Conservation (phyloP, 2,888 invertebrate genomes). For the Thumatha senex region DNA sequence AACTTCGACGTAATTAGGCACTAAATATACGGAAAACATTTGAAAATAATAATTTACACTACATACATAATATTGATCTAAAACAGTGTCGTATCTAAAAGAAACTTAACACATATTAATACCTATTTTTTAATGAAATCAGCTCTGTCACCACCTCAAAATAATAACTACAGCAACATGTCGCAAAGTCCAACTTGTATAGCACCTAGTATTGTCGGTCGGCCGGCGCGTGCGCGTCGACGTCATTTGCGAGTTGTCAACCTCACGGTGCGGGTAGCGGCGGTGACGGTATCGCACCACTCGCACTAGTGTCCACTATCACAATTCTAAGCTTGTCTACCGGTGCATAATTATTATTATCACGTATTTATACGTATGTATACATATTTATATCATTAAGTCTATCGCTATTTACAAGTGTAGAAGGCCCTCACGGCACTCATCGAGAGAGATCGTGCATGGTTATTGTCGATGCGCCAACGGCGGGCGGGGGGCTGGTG, state of each 20-base stretch:
- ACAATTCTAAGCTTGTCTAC: conserved; percentile 81
- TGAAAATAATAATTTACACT: conserved; percentile 76
- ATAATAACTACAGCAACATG: conserved; percentile 71
- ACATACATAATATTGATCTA: conserved; percentile 71
- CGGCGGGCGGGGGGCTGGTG: conserved; percentile 81
- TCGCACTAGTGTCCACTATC: conserved; percentile 71
- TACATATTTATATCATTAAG: conserved; percentile 69
- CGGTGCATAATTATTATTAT: conserved; percentile 80
- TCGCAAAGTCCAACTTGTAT: conserved; percentile 77
- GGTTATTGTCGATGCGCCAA: conserved; percentile 80
- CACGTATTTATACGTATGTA: conserved; percentile 79
- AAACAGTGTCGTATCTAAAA: conserved; percentile 68
- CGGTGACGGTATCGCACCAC: conserved; percentile 38
- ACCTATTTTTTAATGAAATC: conserved; percentile 72
- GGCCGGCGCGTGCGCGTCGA: conserved; percentile 63
- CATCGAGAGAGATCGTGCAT: conserved; percentile 56
- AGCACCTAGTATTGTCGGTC: conserved; percentile 84
- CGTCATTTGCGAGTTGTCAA: conserved; percentile 69
- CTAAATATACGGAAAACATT: conserved; percentile 68
- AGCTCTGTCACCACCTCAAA: conserved; percentile 69
- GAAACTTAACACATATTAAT: conserved; percentile 77
- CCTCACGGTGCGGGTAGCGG: conserved; percentile 57
- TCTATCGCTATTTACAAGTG: conserved; percentile 75
- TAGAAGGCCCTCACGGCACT: conserved; percentile 64
- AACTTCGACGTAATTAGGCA: conserved; percentile 76